Conservation (phyloP, 2,113 vertebrate species). For the Gracilinanus agilis region DNA sequence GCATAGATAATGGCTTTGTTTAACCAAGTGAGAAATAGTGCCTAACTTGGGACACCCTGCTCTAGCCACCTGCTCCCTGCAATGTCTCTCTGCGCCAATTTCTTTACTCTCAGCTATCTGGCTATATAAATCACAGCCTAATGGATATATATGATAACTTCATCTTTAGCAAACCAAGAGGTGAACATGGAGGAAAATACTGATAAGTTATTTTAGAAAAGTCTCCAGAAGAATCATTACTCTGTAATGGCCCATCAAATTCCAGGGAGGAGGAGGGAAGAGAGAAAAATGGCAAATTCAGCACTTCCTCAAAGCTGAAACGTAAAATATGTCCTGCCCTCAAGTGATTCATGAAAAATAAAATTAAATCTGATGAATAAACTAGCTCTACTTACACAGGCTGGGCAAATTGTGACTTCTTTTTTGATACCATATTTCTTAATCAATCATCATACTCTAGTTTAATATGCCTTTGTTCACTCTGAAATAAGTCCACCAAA, state of each 20-base stretch:
- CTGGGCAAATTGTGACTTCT: conserved; percentile 58
- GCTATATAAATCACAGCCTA: conserved; percentile 3
- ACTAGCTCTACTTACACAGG: conserved; percentile 57
- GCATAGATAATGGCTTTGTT: conserved; percentile 14
- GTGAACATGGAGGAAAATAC: conserved; percentile 57
- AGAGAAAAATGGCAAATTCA: conserved; percentile 50
- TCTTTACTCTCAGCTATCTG: neutral
- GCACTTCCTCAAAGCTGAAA: conserved; percentile 43
- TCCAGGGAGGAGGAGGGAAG: conserved; percentile 18
- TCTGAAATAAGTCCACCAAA: conserved; percentile 43
- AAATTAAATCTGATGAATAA: conserved; percentile 76
- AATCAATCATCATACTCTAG: conserved; percentile 35
- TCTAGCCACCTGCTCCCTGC: neutral
- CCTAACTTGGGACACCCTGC: neutral
- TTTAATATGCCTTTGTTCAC: conserved; percentile 43
- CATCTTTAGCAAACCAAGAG: conserved; percentile 53
- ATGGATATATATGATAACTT: neutral
- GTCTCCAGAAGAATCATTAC: conserved; percentile 50
- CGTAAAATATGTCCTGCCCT: conserved; percentile 64
- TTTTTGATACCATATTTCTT: conserved; percentile 62
- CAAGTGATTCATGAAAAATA: conserved; percentile 70
- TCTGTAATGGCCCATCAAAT: conserved; percentile 48
- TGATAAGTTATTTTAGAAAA: conserved; percentile 63
- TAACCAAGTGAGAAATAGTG: conserved; percentile 33
- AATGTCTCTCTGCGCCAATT: neutral